phyloP scores from a whole-genome alignment of 1,140 invertebrate genomes.

The Leucophenga varia region DNA sequence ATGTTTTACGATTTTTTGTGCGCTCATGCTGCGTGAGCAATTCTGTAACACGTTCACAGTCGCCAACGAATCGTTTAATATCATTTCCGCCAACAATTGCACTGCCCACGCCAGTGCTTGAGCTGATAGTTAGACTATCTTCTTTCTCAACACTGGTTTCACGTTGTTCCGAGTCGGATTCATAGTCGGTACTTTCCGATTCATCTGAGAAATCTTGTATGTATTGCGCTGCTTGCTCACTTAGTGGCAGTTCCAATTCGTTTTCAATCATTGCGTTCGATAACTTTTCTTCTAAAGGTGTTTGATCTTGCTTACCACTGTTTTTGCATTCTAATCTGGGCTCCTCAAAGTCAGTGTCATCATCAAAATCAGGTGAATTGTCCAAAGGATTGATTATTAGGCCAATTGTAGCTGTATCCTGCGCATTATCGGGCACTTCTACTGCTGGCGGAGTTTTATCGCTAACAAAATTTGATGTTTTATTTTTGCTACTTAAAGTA shows the following conservation, averaged over 20 bases:
- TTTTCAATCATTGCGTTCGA: slow-evolving; percentile 40
- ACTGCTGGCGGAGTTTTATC: slow-evolving; percentile 32
- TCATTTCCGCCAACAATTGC: slow-evolving; percentile 18
- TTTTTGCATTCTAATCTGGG: slow-evolving; percentile 31
- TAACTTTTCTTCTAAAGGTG: slow-evolving; percentile 34
- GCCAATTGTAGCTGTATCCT: slow-evolving; percentile 55
- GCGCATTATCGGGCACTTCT: background rate
- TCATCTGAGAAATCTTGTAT: slow-evolving; percentile 48
- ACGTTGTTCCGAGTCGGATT: slow-evolving; percentile 48
- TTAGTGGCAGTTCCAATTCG: slow-evolving; percentile 9
- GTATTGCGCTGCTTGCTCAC: slow-evolving; percentile 21
- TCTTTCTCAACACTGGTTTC: slow-evolving; percentile 51
- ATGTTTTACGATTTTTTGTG: slow-evolving; percentile 50
- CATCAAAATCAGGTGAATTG: slow-evolving; percentile 48
- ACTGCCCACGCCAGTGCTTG: slow-evolving; percentile 17
- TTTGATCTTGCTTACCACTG: slow-evolving; percentile 24
- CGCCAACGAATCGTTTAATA: slow-evolving; percentile 48
- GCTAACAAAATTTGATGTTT: slow-evolving; percentile 50
- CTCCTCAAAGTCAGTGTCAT: slow-evolving; percentile 45
- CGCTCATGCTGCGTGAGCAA: slow-evolving; percentile 41
- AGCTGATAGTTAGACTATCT: slow-evolving; percentile 45
- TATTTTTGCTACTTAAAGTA: slow-evolving; percentile 52
- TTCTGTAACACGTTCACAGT: slow-evolving; percentile 46
- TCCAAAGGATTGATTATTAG: slow-evolving; percentile 61
- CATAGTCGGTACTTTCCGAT: slow-evolving; percentile 48